Evolutionary conservation across 2,113 vertebrate species (phyloP), one percentile per base, ranked within the genome.

Genomic region (Callionymus lyra): DNA sequence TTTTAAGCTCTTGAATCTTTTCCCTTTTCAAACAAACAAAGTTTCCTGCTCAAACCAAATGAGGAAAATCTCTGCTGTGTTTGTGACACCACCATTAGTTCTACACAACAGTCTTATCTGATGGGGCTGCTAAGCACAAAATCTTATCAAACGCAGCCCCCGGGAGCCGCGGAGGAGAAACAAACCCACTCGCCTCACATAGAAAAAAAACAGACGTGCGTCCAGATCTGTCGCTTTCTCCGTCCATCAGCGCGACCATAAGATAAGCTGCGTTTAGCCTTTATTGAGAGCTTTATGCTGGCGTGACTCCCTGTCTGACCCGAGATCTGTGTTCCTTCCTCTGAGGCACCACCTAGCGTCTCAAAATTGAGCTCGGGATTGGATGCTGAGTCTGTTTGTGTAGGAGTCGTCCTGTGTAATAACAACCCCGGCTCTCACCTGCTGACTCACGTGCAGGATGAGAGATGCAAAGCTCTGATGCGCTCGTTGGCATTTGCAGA

Each of bases 341-440:
- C 9, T 68, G 75, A n/a, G n/a, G 60, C 64, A 17, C 67, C 46
- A 33, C 49, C 57, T n/a, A 76, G 50, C 60, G 45, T 59, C 59
- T 16, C 72, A 68, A 75, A 76, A 81, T 68, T 66, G 70, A 59
- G 45, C 66, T 65, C 44, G 56, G n/a, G 64, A 77, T 71, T 74
- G 69, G 55, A 65, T 60, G 38, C 63, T 42, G 53, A 62, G 59
- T 63, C 47, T 65, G 57, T 79, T 68, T 71, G 59, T 68, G 63
- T 68, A 77, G 74, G 50, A 55, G 41, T 53, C 49, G 21, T 60
- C 62, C 50, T 38, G 57, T 66, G 41, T 54, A 65, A 71, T 62
- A 67, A 63, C 27, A 35, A 44, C 52, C 41, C 43, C 42, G 19
- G 50, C 33, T 53, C 34, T 50, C 55, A 12, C 50, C 53, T 38